Base-by-base conservation (phyloP, 2,888 invertebrate genomes). In the Smittia sp. region DNA sequence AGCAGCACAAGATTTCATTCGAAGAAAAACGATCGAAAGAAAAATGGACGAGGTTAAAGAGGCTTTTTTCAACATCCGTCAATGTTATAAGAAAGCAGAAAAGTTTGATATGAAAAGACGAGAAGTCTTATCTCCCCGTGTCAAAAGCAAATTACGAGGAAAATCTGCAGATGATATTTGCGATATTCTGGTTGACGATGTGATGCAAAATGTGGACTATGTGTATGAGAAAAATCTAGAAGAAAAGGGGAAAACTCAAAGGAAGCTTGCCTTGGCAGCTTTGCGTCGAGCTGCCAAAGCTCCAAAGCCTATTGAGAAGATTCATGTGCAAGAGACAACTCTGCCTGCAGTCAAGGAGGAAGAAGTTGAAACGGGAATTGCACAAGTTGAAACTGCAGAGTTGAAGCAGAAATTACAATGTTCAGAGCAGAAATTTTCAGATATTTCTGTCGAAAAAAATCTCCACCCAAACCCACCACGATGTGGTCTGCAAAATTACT, bases 151-250 rank as follows among this genome's bases (percentile, higher is more conserved):
- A 46, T 13, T 73, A 24, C 73, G 73, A 18, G 73, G 73, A 63
- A 73, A 65, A 24, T 15, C 24, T 7, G 58, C 73, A 41, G 63
- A 73, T 22, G 65, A 25, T 7, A 73, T 73, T 46, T 73, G 73
- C 39, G 73, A 73, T 46, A 20, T 73, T 1, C n/a, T 73, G 0
- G 65, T 73, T 41, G 73, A 73, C 24, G 73, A 73, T 73, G 73
- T 65, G n/a, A 73, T 73, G 73, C 63, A 73, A 46, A 73, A 65
- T 52, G 65, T 73, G 6, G 73, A 73, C 65, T 73, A 73, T 46
- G 73, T 73, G 22, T 73, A 73, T 46, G 73, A 73, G 41, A 41
- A 24, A 46, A 24, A 73, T 65, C 38, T 73, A 2, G 73, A 73
- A 65, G 73, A 63, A 18, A 41, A 63, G 39, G 73, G 52, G 18